These are phyloP conservation scores for Aphelenchoides bicaudatus DNA, from an alignment of 2,888 invertebrate genomes.

Conservation along the genomic window DNA sequence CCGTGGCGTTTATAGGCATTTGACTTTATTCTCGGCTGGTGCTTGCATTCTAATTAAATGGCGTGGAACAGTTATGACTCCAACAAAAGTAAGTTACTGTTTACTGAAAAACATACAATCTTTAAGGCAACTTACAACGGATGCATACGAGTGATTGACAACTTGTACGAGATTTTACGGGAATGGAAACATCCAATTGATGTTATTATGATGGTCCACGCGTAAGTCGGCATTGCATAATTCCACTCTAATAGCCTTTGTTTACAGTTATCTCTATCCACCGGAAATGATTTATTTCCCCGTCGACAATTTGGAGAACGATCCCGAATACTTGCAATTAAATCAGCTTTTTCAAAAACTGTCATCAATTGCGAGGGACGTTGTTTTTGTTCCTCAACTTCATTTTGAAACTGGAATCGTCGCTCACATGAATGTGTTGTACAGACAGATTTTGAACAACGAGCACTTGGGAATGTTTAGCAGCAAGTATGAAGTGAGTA, in stretches of 20 bases:
- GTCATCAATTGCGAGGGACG: not conserved
- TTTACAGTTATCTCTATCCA: slow-evolving; percentile 1
- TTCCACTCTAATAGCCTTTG: not conserved
- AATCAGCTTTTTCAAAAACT: not conserved
- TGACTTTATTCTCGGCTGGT: not conserved
- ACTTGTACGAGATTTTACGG: not conserved
- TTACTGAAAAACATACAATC: not conserved
- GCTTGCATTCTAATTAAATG: not conserved
- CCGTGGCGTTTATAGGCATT: not conserved
- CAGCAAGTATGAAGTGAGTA: not conserved
- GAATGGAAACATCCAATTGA: slow-evolving; percentile 4
- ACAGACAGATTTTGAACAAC: not conserved
- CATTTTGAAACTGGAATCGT: not conserved
- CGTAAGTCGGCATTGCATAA: not conserved
- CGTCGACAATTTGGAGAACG: not conserved
- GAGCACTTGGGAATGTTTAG: not conserved
- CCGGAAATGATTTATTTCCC: not conserved
- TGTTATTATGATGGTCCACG: not conserved
- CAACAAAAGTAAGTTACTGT: not conserved
- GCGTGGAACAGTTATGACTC: not conserved
- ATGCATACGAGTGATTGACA: not conserved
- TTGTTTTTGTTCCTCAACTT: not conserved
- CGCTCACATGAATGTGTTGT: not conserved
- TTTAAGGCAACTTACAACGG: too few species aligned
- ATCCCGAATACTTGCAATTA: not conserved